A percentile compares a stretch with the other conserved stretches of the same genome.
These are phyloP conservation scores for Eunapius fragilis DNA, from an alignment of 37 sponge, comb jelly and placozoan genomes.

Conservation along the genomic window DNA sequence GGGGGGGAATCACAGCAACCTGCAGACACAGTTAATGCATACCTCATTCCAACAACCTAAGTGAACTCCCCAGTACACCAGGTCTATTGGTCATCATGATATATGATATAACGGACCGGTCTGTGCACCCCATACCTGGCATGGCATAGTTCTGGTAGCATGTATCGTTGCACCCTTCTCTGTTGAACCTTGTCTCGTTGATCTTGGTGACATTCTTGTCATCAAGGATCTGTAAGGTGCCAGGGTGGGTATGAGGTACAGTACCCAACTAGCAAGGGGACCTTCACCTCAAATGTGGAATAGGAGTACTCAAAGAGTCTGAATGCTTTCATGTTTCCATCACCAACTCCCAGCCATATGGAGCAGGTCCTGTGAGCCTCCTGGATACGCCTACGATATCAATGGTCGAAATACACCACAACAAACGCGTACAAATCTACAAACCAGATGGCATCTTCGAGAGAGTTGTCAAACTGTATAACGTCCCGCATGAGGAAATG, in stretches of 20 bases:
- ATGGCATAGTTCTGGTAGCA: slow-evolving; percentile 55
- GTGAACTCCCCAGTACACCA: slow-evolving; percentile 76
- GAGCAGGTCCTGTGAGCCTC: slow-evolving; percentile 73
- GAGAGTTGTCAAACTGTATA: slow-evolving; percentile 62
- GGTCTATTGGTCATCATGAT: slow-evolving; percentile 14
- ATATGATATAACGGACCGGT: too few relatives aligned
- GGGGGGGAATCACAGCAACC: neutral
- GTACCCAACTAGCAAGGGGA: too few relatives aligned
- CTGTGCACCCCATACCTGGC: slow-evolving; percentile 7
- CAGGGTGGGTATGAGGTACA: too few relatives aligned
- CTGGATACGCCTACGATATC: slow-evolving; percentile 37
- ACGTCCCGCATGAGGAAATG: slow-evolving; percentile 63
- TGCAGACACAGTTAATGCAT: slow-evolving; percentile 1
- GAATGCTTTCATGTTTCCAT: slow-evolving; percentile 39
- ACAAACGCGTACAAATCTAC: neutral
- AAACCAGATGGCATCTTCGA: slow-evolving; percentile 56
- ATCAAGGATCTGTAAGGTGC: slow-evolving; percentile 56
- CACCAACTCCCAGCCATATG: slow-evolving; percentile 79
- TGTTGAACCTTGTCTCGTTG: slow-evolving; percentile 29
- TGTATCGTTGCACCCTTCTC: slow-evolving; percentile 36
- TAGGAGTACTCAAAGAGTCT: slow-evolving; percentile 60
- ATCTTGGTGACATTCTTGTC: slow-evolving; percentile 57
- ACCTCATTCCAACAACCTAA: slow-evolving; percentile 71
- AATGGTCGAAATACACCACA: neutral
- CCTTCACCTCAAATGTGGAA: slow-evolving; percentile 57